Percentiles rank a stretch among this genome's conserved stretches.
Evolutionary conservation across 2,113 vertebrate genomes (phyloP).

Genomic region (Sus scrofa): DNA sequence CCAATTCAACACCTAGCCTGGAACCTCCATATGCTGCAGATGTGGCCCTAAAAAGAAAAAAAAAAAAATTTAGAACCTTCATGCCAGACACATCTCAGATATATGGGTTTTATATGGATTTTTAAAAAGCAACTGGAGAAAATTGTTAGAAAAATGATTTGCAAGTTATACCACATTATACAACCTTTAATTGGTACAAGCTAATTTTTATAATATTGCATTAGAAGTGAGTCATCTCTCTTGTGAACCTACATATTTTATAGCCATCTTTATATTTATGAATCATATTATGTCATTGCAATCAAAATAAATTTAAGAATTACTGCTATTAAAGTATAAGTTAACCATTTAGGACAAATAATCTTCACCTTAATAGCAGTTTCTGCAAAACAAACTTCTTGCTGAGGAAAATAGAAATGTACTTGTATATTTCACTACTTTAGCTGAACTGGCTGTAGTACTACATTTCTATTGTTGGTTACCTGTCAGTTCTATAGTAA

Average conservation of each 20-base stretch:
- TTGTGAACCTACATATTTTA: background rate
- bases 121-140: constrained; percentile 29
- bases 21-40: too few relatives aligned
- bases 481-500: background rate
- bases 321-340: constrained; percentile 31
- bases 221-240: background rate
- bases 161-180: constrained; percentile 23
- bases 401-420: constrained; percentile 27
- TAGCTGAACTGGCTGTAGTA: background rate
- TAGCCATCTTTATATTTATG: background rate
- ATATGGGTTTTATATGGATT: background rate
- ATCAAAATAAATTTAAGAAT: constrained; percentile 47
- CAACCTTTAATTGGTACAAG: background rate
- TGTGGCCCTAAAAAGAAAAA: too few relatives aligned
- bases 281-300: constrained; percentile 29
- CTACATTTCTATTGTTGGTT: background rate
- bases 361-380: constrained; percentile 4
- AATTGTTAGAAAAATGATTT: constrained; percentile 23
- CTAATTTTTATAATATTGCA: constrained; percentile 20
- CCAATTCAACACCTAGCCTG: too few relatives aligned
- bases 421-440: background rate
- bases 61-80: constrained; percentile 12
- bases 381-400: background rate
- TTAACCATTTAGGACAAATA: background rate
- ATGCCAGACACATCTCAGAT: background rate